These are phyloP conservation scores for Halichondria panicea DNA, from an alignment of 37 sponge, comb jelly and placozoan species.

Conservation along the genomic window DNA sequence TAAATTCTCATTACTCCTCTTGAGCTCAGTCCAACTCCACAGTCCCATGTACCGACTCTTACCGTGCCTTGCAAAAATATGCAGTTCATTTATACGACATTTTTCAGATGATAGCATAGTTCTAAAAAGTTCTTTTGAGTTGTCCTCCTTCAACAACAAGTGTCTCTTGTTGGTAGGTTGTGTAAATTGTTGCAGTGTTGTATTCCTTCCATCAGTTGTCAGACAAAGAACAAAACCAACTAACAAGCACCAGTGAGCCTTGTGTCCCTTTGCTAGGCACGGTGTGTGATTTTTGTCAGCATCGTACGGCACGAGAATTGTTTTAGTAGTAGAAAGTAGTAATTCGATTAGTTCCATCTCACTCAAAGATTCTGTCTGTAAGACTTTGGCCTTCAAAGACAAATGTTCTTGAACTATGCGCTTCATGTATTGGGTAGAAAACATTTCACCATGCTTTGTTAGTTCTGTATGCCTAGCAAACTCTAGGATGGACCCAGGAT, in stretches of 20 bases:
- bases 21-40: conserved; percentile 28
- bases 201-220: background rate
- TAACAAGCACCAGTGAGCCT: conserved; percentile 62
- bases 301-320: conserved; percentile 62
- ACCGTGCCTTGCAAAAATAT: conserved; percentile 60
- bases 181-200: background rate
- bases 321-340: background rate
- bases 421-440: conserved; percentile 30
- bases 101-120: background rate
- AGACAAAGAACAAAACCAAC: conserved; percentile 35
- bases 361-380: background rate
- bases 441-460: conserved; percentile 54
- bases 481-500: conserved; percentile 18
- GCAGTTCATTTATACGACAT: background rate
- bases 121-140: background rate
- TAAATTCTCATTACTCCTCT: conserved; percentile 44
- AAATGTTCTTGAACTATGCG: conserved; percentile 9
- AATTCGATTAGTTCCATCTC: background rate
- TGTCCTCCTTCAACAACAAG: background rate
- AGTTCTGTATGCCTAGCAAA: conserved; percentile 1
- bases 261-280: conserved; percentile 46
- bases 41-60: conserved; percentile 55
- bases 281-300: conserved; percentile 65
- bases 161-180: background rate
- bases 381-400: background rate